Base-by-base conservation (phyloP, 2,888 invertebrate species). In the Philereme transversata region DNA sequence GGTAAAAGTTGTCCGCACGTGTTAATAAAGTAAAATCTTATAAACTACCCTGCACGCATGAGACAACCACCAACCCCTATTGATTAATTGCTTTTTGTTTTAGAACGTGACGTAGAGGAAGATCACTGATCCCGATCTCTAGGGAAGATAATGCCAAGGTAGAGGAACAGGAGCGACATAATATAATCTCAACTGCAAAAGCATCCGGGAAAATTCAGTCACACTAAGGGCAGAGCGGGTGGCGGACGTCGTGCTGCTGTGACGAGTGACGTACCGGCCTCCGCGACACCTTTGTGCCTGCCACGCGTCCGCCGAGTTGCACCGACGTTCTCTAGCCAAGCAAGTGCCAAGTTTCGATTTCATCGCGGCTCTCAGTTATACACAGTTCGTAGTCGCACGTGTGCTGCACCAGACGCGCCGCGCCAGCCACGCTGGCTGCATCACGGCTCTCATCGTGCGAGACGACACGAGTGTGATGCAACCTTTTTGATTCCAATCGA, bases 321-420 rank as follows among this genome's bases (percentile, higher is more conserved):
- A 87, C 85, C 83, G 84, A 78, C 83, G 82, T 83, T 80, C 82
- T 77, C 76, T 76, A 48, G 48, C 51, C 47, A 10, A 43, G 51
- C 57, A 69, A 69, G 76, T 78, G 86, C 85, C 86, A 85, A 88
- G 86, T 84, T 86, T 87, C 84, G 77, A 80, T 88, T 87, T 87
- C 83, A 82, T 82, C 78, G 73, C 59, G 73, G 72, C 83, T 80
- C 83, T 82, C 84, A 36, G 36, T 36, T 36, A 22, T 2, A 22
- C 22, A 22, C 40, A 84, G 79, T 79, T 70, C 77, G 84, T 83
- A 83, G 82, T 83, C 85, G 83, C 86, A 84, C 88, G 87, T 82
- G 85, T 74, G 74, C 70, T 71, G 71, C 71, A 69, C 71, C 77
- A 72, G 77, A 77, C 80, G 82, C 72, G 71, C 71, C 4, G 7